These are phyloP conservation scores for Eutolmus rufibarbis DNA, from an alignment of 2,888 invertebrate species.

Conservation along the genomic window DNA sequence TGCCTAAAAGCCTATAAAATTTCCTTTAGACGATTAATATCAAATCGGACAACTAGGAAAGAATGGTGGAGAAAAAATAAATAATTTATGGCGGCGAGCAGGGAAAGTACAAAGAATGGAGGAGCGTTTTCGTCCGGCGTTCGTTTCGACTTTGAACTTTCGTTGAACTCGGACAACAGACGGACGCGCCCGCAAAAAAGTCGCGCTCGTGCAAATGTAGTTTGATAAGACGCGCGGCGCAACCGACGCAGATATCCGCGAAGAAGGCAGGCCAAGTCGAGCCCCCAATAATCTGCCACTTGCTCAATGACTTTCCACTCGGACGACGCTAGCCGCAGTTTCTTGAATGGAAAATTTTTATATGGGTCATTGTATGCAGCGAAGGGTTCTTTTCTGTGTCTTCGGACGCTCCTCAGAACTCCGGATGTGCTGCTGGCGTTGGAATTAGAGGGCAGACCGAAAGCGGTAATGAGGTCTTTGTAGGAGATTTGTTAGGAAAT, in stretches of 20 bases:
- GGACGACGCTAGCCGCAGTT: neutral
- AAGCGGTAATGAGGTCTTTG: neutral
- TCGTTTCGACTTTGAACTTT: neutral
- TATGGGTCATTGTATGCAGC: conserved; percentile 24
- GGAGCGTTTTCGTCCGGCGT: neutral
- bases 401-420: neutral
- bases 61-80: neutral
- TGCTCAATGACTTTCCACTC: conserved; percentile 32
- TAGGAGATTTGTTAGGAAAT: neutral
- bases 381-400: neutral
- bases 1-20: neutral
- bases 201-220: neutral
- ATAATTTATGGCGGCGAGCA: neutral
- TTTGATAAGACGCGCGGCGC: neutral
- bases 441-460: neutral
- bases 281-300: conserved; percentile 21
- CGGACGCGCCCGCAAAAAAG: neutral
- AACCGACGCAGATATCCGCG: neutral
- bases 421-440: neutral
- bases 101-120: neutral
- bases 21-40: neutral
- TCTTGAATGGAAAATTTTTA: conserved; percentile 40
- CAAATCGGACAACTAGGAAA: neutral
- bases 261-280: conserved; percentile 8
- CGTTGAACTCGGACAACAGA: neutral